These are phyloP conservation scores for Schlechtendalia chinensis DNA, from an alignment of 1,140 invertebrate species.

Conservation along the genomic window DNA sequence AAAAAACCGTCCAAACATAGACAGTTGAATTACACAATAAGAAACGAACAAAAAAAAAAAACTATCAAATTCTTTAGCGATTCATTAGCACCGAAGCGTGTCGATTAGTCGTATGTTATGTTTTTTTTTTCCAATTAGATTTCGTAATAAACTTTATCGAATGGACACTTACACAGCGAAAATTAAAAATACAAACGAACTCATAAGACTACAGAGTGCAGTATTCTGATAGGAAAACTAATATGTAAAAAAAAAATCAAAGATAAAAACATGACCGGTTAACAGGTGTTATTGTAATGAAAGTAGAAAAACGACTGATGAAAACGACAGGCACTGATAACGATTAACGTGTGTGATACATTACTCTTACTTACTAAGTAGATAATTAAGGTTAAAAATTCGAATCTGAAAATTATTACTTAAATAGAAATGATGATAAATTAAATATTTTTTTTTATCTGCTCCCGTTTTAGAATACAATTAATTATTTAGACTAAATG, in stretches of 20 bases:
- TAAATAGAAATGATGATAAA: no score
- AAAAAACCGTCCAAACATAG: not conserved
- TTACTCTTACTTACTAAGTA: no score
- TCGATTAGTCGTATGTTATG: not conserved
- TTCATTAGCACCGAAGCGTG: not conserved
- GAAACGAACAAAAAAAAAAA: not conserved
- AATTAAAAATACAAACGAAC: conserved; percentile 8
- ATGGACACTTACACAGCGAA: conserved; percentile 17
- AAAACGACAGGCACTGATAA: not conserved
- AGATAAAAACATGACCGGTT: conserved; percentile 34
- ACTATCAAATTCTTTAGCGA: not conserved
- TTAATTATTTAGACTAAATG: no score
- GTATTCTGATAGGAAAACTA: not conserved
- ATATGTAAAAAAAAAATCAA: not conserved
- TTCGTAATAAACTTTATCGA: not conserved
- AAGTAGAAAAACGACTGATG: conserved; percentile 9
- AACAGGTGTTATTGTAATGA: conserved; percentile 32
- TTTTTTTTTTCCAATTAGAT: not conserved
- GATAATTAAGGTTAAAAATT: no score
- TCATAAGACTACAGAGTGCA: not conserved
- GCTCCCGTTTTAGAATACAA: no score
- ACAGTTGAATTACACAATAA: conserved; percentile 12
- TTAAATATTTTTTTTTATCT: no score
- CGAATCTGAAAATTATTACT: no score
- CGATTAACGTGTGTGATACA: not conserved